These are phyloP conservation scores for Mythimna ferrago DNA, from an alignment of 2,888 invertebrate species.

Conservation along the genomic window DNA sequence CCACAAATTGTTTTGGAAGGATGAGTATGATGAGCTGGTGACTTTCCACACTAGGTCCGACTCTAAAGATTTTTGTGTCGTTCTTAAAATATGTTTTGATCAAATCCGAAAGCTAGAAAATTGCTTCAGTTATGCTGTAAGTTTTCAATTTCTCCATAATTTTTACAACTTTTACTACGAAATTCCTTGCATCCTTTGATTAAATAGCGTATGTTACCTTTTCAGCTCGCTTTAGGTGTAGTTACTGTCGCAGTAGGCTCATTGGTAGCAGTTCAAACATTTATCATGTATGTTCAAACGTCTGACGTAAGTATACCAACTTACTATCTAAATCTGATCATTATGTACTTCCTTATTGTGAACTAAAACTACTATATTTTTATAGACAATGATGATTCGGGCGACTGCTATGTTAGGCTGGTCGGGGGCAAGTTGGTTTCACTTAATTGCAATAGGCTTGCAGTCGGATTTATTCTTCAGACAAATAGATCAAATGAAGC, in stretches of 20 bases:
- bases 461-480: constrained; percentile 72
- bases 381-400: constrained; percentile 70
- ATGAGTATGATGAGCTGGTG: constrained; percentile 71
- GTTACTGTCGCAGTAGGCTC: constrained; percentile 69
- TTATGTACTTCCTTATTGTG: neutral
- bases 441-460: constrained; percentile 59
- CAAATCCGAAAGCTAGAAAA: constrained; percentile 67
- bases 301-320: constrained; percentile 56
- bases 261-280: constrained; percentile 73
- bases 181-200: neutral
- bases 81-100: constrained; percentile 72
- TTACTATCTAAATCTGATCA: neutral
- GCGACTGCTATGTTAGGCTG: constrained; percentile 70
- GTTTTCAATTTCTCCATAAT: constrained; percentile 39
- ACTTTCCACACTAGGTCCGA: constrained; percentile 69
- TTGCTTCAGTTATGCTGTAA: constrained; percentile 74
- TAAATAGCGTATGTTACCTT: constrained; percentile 11
- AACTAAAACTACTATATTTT: constrained; percentile 10
- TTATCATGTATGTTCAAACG: constrained; percentile 71
- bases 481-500: constrained; percentile 78
- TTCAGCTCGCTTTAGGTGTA: constrained; percentile 67
- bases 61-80: constrained; percentile 66
- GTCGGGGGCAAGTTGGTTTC: constrained; percentile 72
- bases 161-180: neutral
- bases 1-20: constrained; percentile 74